These are phyloP conservation scores for Vidua chalybeata DNA, from an alignment of 2,113 vertebrate species.

Conservation along the genomic window DNA sequence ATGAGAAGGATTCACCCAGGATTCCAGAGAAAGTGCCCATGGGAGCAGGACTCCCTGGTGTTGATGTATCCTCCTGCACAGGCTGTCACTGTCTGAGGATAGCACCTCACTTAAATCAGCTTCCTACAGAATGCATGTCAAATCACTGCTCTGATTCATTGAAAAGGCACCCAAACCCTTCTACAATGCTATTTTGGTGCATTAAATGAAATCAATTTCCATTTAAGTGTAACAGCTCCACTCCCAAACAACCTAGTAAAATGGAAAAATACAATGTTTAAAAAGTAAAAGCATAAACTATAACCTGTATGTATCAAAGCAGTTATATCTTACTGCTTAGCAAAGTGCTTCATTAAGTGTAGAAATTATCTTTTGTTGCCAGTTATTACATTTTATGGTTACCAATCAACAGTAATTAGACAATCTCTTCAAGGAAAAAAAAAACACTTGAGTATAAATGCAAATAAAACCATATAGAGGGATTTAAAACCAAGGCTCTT, in stretches of 20 bases:
- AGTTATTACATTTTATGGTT: slow-evolving; percentile 45
- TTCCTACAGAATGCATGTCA: not conserved
- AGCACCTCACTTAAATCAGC: not conserved
- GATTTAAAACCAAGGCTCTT: slow-evolving; percentile 6
- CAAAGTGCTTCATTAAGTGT: slow-evolving; percentile 1
- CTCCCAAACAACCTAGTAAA: not conserved
- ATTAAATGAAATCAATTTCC: slow-evolving; percentile 8
- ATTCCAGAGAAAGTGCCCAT: not conserved
- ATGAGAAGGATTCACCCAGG: not conserved
- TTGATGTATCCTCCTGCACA: not conserved
- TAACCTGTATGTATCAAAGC: not conserved
- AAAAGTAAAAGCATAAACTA: not conserved
- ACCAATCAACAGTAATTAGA: not conserved
- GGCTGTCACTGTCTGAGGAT: not conserved
- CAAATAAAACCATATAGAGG: not conserved
- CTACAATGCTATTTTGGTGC: slow-evolving; percentile 34
- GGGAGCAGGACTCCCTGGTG: not conserved
- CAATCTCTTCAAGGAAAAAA: slow-evolving; percentile 31
- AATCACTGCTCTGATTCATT: slow-evolving; percentile 31
- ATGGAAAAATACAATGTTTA: not conserved
- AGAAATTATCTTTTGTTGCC: slow-evolving; percentile 49
- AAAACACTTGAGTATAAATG: not conserved
- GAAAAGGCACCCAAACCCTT: slow-evolving; percentile 26
- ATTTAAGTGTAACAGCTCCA: slow-evolving; percentile 18
- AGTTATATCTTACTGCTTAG: slow-evolving; percentile 1